phyloP scores from a whole-genome alignment of 2,888 invertebrate species.

The Junonia oenone region DNA sequence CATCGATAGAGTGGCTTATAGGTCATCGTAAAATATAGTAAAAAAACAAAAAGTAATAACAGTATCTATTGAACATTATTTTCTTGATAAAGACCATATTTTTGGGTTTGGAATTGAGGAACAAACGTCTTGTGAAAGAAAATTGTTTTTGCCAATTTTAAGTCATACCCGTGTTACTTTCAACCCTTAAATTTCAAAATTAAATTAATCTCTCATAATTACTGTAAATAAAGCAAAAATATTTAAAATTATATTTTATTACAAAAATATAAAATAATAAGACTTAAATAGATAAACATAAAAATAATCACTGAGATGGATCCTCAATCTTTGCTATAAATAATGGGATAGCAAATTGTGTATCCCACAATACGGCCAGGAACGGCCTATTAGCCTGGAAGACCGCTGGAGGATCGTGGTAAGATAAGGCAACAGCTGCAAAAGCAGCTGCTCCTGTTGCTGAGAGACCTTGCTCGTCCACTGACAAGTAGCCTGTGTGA shows the following conservation, averaged over 20 bases:
- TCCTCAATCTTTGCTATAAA: conserved; percentile 73
- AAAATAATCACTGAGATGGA: conserved; percentile 38
- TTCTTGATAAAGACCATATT: no score
- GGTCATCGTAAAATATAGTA: no score
- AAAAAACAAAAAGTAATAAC: no score
- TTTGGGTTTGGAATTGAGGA: no score
- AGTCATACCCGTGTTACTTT: no score
- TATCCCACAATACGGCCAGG: conserved; percentile 69
- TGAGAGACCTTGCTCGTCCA: conserved; percentile 73
- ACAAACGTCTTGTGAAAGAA: no score
- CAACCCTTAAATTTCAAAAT: no score
- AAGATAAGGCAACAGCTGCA: conserved; percentile 67
- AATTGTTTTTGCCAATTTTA: no score
- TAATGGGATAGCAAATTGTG: conserved; percentile 57
- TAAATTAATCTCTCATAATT: no score
- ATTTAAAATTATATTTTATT: background rate
- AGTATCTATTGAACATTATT: no score
- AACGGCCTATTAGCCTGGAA: conserved; percentile 73
- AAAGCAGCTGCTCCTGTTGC: conserved; percentile 69
- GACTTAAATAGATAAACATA: background rate
- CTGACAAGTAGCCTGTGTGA: conserved; percentile 71
- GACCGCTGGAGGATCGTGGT: conserved; percentile 48
- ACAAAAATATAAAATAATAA: conserved; percentile 3
- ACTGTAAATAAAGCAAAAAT: background rate
- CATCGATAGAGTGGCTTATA: no score